These are phyloP conservation scores for Desoria tigrina DNA, from an alignment of 2,888 invertebrate genomes.

Conservation along the genomic window DNA sequence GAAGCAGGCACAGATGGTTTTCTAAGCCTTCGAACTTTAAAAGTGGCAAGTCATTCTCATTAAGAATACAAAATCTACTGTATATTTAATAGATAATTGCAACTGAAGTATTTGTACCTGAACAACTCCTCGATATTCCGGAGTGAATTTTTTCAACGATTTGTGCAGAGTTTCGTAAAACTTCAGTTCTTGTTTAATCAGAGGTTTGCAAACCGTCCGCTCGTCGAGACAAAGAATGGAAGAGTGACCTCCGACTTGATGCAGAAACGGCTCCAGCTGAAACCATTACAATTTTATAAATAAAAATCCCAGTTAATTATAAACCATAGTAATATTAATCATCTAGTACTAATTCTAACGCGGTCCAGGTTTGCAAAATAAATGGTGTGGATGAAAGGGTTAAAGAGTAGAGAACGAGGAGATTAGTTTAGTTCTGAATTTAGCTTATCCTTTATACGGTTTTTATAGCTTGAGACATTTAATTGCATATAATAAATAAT, in stretches of 20 bases:
- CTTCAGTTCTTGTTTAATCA: slow-evolving; percentile 60
- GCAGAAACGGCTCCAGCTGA: slow-evolving; percentile 61
- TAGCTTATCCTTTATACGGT: too few relatives aligned
- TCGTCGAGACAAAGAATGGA: slow-evolving; percentile 61
- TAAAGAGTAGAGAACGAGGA: too few relatives aligned
- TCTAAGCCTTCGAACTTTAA: too few relatives aligned
- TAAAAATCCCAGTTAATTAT: too few relatives aligned
- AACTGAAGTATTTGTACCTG: slow-evolving; percentile 55
- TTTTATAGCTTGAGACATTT: too few relatives aligned
- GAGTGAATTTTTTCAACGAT: slow-evolving; percentile 60
- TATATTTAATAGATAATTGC: not conserved
- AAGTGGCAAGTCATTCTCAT: too few relatives aligned
- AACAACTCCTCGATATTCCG: slow-evolving; percentile 61
- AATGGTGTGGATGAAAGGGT: too few relatives aligned
- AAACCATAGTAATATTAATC: not conserved
- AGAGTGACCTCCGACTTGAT: slow-evolving; percentile 63
- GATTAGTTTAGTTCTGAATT: too few relatives aligned
- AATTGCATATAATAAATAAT: too few relatives aligned
- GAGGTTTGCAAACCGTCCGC: slow-evolving; percentile 62
- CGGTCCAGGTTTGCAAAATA: too few relatives aligned
- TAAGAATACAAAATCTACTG: not conserved
- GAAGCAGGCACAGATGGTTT: too few relatives aligned
- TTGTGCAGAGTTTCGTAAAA: slow-evolving; percentile 63
- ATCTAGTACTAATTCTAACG: too few relatives aligned
- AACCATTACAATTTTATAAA: slow-evolving; percentile 1